These are phyloP conservation scores for Paradisaea rubra DNA, from an alignment of 2,113 vertebrate species.

Conservation along the genomic window DNA sequence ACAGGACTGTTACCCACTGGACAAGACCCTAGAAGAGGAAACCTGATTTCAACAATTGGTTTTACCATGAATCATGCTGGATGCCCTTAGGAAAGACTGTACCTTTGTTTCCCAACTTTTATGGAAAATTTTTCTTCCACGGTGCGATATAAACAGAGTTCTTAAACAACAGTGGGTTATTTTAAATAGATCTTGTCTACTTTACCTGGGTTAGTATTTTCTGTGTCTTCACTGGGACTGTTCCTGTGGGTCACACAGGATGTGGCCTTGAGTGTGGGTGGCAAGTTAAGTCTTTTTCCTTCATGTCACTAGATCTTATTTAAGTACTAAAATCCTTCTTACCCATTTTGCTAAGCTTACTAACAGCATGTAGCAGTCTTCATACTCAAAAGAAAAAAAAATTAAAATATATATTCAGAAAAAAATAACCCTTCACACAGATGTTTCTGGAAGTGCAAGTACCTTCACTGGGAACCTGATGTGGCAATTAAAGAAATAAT, in stretches of 20 bases:
- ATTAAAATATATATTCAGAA: neutral
- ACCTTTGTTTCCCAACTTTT: neutral
- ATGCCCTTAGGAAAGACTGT: neutral
- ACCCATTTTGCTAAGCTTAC: constrained; percentile 16
- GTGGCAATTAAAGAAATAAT: neutral
- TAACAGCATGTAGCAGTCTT: neutral
- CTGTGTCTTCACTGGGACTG: neutral
- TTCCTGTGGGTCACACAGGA: neutral
- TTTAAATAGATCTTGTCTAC: neutral
- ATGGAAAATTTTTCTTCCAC: neutral
- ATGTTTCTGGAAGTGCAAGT: neutral
- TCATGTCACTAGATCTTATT: constrained; percentile 17
- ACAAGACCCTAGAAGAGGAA: neutral
- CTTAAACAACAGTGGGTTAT: neutral
- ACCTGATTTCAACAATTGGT: neutral
- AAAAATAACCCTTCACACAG: neutral
- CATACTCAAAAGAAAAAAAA: neutral
- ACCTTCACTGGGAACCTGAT: neutral
- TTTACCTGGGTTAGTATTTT: neutral
- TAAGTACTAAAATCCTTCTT: constrained; percentile 30
- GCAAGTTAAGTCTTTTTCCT: constrained; percentile 26
- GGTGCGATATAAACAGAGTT: neutral
- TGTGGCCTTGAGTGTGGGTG: neutral
- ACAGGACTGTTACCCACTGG: neutral
- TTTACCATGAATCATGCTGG: neutral